These are phyloP conservation scores for Drosophila albomicans DNA, from an alignment of 1,140 invertebrate species.

Conservation along the genomic window DNA sequence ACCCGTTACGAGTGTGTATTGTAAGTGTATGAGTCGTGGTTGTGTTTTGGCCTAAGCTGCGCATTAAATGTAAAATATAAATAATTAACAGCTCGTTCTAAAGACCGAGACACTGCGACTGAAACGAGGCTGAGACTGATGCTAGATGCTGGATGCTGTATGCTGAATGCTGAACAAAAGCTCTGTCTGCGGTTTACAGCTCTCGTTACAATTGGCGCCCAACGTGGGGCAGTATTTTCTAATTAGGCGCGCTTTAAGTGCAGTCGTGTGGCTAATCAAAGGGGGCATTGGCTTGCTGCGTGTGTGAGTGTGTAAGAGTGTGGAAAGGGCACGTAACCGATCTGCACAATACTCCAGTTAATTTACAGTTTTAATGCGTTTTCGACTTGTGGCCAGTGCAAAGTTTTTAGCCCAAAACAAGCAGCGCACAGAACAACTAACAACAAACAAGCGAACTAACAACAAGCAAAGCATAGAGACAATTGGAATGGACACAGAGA, in stretches of 20 bases:
- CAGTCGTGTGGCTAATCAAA: constrained; percentile 56
- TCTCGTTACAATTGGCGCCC: constrained; percentile 26
- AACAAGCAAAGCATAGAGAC: constrained; percentile 23
- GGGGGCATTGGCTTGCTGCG: constrained; percentile 10
- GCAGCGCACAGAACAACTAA: constrained; percentile 29
- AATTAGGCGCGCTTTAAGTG: constrained; percentile 66
- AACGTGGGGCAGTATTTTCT: constrained; percentile 44
- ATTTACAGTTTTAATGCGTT: constrained; percentile 81
- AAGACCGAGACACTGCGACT: constrained; percentile 28
- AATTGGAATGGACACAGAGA: constrained; percentile 26
- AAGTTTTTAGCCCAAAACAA: constrained; percentile 34
- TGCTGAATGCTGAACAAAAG: constrained; percentile 3
- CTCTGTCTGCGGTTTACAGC: constrained; percentile 30
- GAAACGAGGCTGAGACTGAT: background rate
- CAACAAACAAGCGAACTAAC: constrained; percentile 27
- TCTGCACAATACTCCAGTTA: constrained; percentile 71
- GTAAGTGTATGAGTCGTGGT: background rate
- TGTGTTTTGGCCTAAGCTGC: constrained; percentile 61
- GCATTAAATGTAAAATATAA: constrained; percentile 82
- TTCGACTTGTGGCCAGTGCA: constrained; percentile 66
- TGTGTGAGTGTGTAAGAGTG: background rate
- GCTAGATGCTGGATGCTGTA: constrained; percentile 3
- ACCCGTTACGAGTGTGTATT: background rate
- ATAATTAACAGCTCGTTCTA: constrained; percentile 70
- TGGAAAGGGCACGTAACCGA: constrained; percentile 17